These are phyloP conservation scores for Psylliodes chrysocephalus DNA, from an alignment of 2,888 invertebrate species.

Conservation along the genomic window DNA sequence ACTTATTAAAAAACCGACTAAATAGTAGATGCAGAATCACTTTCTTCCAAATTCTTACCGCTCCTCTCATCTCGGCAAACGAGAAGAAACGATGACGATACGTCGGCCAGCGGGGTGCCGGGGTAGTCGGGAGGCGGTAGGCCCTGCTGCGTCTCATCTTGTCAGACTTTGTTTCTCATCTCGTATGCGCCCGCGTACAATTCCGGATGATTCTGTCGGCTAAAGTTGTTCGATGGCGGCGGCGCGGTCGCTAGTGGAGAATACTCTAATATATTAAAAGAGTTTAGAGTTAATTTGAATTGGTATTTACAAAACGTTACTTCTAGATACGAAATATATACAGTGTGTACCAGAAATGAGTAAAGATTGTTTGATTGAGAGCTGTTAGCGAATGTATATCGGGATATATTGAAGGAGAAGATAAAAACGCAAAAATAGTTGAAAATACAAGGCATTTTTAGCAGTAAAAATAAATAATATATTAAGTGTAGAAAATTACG, in stretches of 20 bases:
- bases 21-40: slow-evolving; percentile 36
- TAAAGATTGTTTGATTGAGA: too few relatives aligned
- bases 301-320: not conserved
- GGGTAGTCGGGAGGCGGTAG: slow-evolving; percentile 34
- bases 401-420: too few relatives aligned
- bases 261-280: slow-evolving; percentile 55
- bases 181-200: slow-evolving; percentile 82
- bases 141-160: slow-evolving; percentile 53
- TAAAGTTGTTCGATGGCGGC: slow-evolving; percentile 57
- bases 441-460: too few relatives aligned
- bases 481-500: too few relatives aligned
- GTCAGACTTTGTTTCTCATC: slow-evolving; percentile 81
- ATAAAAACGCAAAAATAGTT: too few relatives aligned
- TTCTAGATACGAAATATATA: not conserved
- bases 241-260: slow-evolving; percentile 65
- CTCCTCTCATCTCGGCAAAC: slow-evolving; percentile 10
- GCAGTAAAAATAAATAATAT: too few relatives aligned
- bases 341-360: too few relatives aligned
- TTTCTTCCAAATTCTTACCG: slow-evolving; percentile 12
- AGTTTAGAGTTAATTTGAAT: slow-evolving; percentile 38
- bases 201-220: slow-evolving; percentile 67
- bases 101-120: slow-evolving; percentile 63
- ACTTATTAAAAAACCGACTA: slow-evolving; percentile 1
- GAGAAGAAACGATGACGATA: slow-evolving; percentile 51
- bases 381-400: too few relatives aligned